These are phyloP conservation scores for Neodiprion lecontei DNA, from an alignment of 1,140 invertebrate species.

Conservation along the genomic window DNA sequence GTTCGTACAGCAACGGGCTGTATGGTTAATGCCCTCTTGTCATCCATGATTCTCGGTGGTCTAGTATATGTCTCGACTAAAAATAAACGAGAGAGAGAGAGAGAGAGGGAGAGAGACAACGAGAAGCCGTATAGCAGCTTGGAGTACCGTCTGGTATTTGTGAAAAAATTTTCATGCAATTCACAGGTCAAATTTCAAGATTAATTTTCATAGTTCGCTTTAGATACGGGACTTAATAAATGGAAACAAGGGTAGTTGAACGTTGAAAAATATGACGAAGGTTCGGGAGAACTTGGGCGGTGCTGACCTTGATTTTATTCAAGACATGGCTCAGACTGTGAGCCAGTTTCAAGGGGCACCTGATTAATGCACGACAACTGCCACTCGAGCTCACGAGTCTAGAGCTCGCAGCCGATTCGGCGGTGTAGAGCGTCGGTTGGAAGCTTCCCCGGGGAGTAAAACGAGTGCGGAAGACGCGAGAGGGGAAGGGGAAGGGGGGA, in stretches of 20 bases:
- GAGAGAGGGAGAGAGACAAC: neutral
- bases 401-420: neutral
- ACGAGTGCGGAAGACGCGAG: slow-evolving; percentile 3
- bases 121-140: neutral
- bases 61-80: neutral
- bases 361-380: slow-evolving; percentile 3
- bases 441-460: neutral
- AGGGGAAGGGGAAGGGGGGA: slow-evolving; percentile 15
- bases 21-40: neutral
- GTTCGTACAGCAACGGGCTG: neutral
- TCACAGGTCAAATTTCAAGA: no score
- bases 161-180: no score
- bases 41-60: neutral
- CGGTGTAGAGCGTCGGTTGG: neutral
- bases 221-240: no score
- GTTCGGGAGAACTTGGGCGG: neutral
- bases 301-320: neutral
- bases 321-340: neutral
- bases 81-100: neutral
- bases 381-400: neutral
- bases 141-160: neutral
- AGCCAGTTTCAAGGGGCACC: neutral
- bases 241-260: no score
- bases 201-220: no score
- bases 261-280: neutral